Percentiles rank a stretch among this genome's conserved stretches.
Evolutionary conservation across 2,113 vertebrate species (phyloP).

Genomic region (Numida meleagris): DNA sequence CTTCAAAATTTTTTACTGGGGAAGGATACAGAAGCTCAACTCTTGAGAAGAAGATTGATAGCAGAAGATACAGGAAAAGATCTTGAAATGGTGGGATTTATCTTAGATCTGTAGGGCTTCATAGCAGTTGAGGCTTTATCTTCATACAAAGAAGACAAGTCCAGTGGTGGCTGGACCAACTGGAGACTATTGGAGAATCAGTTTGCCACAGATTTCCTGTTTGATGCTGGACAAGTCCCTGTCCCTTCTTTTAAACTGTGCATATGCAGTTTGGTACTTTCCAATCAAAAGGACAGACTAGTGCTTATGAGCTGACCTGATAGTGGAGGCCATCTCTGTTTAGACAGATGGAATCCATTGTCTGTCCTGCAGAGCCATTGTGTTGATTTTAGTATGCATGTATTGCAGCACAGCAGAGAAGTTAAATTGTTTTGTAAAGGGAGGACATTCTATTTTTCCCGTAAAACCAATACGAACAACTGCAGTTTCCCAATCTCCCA

Average conservation of each 20-base stretch:
- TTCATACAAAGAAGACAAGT: neutral
- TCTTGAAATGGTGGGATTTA: neutral
- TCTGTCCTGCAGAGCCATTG: constrained; percentile 51
- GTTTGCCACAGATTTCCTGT: neutral
- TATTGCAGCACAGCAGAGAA: constrained; percentile 27
- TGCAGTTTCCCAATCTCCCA: constrained; percentile 52
- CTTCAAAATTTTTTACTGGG: neutral
- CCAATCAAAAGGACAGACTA: neutral
- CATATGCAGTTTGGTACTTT: constrained; percentile 4
- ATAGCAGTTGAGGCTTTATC: neutral
- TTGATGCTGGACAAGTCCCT: neutral
- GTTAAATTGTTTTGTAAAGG: constrained; percentile 64
- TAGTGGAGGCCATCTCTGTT: constrained; percentile 59
- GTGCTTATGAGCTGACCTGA: constrained; percentile 29
- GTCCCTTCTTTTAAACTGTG: neutral
- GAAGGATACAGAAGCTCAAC: neutral
- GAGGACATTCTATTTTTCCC: constrained; percentile 55
- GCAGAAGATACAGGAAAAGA: neutral
- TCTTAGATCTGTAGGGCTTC: neutral
- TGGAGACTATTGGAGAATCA: neutral
- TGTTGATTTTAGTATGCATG: constrained; percentile 58
- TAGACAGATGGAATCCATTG: constrained; percentile 67
- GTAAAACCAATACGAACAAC: constrained; percentile 57
- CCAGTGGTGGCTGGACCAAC: neutral
- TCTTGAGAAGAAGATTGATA: neutral